Percentiles rank a stretch among this genome's conserved stretches.
Conservation (phyloP, 2,888 invertebrate species). For the Nebria salina region DNA sequence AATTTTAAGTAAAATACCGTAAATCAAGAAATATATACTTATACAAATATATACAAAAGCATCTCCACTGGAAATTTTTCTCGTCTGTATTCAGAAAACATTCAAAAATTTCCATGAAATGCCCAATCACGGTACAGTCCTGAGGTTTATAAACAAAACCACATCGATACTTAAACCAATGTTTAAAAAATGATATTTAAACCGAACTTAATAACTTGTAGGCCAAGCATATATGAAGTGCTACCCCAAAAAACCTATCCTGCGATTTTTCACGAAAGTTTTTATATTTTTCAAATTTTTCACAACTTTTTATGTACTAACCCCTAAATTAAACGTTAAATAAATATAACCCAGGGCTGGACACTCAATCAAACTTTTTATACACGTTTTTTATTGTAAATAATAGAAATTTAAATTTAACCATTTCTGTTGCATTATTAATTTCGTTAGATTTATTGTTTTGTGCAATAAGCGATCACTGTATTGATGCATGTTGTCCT, state of each 20-base stretch:
- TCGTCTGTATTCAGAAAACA: not conserved
- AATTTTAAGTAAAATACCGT: not conserved
- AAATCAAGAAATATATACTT: not conserved
- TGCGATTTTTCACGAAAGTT: constrained; percentile 53
- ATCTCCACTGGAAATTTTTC: not conserved
- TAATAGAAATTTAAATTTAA: constrained; percentile 33
- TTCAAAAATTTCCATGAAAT: constrained; percentile 35
- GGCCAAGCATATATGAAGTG: constrained; percentile 37
- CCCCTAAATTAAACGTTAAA: constrained; percentile 48
- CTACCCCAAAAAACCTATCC: constrained; percentile 50
- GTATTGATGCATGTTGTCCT: constrained; percentile 17
- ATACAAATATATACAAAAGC: not conserved
- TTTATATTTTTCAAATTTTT: constrained; percentile 52
- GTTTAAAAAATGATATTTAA: constrained; percentile 19
- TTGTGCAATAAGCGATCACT: constrained; percentile 7
- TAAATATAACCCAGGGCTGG: constrained; percentile 56
- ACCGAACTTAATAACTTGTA: constrained; percentile 7
- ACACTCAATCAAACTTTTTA: constrained; percentile 47
- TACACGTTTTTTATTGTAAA: constrained; percentile 39
- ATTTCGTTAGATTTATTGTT: constrained; percentile 4
- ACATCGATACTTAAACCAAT: constrained; percentile 4
- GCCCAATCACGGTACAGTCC: constrained; percentile 41
- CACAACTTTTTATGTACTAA: constrained; percentile 34
- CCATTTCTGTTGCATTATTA: constrained; percentile 13
- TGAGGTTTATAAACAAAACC: constrained; percentile 36